Evolutionary conservation across 2,797 vertebrate species (phyloP), one percentile per base, ranked within the genome.

Genomic region (Clarias fuscus): DNA sequence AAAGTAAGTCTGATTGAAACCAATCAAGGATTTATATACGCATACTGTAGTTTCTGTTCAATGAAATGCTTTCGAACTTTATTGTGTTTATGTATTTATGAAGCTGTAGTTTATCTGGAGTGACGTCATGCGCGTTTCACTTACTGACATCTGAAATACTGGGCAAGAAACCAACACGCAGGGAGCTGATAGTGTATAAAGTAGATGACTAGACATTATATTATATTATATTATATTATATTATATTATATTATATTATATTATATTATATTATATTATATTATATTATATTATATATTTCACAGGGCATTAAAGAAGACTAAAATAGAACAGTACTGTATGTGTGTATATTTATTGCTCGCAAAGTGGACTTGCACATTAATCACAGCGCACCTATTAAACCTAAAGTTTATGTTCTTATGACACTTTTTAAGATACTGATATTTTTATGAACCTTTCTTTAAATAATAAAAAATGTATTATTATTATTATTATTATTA

Each of bases 1-100:
- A 97, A 91, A 97, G 97, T 98, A 95, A 97, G 97, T 83, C n/a
- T 1, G 11, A 40, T 73, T 40, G 4, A 71, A 67, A 53, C 4
- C 76, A 33, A 33, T 22, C 53, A 20, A 58, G 27, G 30, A 61
- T 64, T 80, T 5, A 14, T 37, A 37, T 73, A 27, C 27, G 7
- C 7, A 76, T 56, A 33, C 33, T 33, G 33, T 33, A 59, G 4
- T 77, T 20, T 20, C 59, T 30, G n/a, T 53, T 58, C 7, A 58
- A 17, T 22, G 27, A 37, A 48, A 27, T 65, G 40, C 3, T 40
- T 1, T 30, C 27, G 17, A 27, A 53, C 40, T 53, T 65, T 30
- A 67, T 20, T 48, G 61, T 48, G 78, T 27, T 80, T 3, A 33
- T 33, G 33, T 33, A 27, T 27, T 18, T 10, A 27, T 48, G 37